Percentiles rank a stretch among this genome's conserved stretches.
These are phyloP conservation scores for Pachycephus smyrnensis DNA, from an alignment of 2,888 invertebrate genomes.

Conservation along the genomic window DNA sequence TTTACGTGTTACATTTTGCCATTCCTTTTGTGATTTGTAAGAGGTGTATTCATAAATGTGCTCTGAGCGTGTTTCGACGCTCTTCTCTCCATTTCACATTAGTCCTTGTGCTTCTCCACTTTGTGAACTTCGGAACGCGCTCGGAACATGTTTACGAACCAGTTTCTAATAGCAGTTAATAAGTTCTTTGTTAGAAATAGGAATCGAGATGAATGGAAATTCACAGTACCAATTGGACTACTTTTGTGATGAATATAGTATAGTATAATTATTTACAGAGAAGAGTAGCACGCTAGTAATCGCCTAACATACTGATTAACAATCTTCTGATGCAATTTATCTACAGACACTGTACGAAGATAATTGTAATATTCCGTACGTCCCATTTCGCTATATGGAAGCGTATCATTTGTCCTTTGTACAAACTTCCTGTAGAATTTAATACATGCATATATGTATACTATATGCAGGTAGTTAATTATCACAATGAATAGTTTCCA, in stretches of 20 bases:
- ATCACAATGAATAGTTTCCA: not conserved
- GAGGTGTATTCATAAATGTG: not conserved
- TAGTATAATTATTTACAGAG: not conserved
- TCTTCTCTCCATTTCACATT: not conserved
- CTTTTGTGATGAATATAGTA: not conserved
- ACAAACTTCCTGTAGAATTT: not conserved
- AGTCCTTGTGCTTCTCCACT: not conserved
- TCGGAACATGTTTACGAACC: not conserved
- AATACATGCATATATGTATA: not conserved
- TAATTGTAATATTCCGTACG: not conserved
- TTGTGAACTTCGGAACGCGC: not conserved
- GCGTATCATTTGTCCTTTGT: not conserved
- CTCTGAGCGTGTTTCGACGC: not conserved
- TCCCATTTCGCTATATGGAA: not conserved
- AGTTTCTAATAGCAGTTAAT: not conserved
- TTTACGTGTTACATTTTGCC: not conserved
- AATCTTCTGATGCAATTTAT: not conserved
- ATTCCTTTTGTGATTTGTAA: not conserved
- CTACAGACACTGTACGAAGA: not conserved
- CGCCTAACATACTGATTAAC: not conserved
- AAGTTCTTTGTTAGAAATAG: not conserved
- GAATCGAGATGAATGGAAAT: not conserved
- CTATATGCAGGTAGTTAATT: not conserved
- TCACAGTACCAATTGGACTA: not conserved
- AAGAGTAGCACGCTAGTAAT: not conserved